These are phyloP conservation scores for Amblyjoppa fuscipennis DNA, from an alignment of 2,888 invertebrate genomes.

Conservation along the genomic window DNA sequence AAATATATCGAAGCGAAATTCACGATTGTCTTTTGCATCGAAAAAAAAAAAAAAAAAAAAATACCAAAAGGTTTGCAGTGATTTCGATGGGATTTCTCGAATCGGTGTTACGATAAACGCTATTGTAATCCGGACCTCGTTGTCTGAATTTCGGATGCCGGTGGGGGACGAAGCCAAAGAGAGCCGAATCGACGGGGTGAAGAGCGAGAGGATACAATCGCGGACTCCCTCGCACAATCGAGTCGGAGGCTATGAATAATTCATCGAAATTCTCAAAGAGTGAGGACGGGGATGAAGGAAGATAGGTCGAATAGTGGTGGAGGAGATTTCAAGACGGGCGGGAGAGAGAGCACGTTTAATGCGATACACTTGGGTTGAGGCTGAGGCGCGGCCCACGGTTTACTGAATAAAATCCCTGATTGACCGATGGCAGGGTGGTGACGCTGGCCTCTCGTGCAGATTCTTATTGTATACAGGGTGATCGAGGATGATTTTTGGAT, in stretches of 20 bases:
- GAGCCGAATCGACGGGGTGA: slow-evolving; percentile 44
- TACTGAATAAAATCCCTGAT: slow-evolving; percentile 83
- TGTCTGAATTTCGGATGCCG: slow-evolving; percentile 72
- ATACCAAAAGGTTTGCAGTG: slow-evolving; percentile 1
- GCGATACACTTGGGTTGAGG: slow-evolving; percentile 78
- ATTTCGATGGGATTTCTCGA: slow-evolving; percentile 32
- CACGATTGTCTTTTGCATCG: background rate
- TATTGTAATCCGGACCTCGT: slow-evolving; percentile 78
- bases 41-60: background rate
- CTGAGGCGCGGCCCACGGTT: slow-evolving; percentile 80
- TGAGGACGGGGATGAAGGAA: slow-evolving; percentile 66
- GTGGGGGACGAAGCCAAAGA: slow-evolving; percentile 36
- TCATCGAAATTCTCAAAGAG: slow-evolving; percentile 74
- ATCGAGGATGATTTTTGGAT: background rate
- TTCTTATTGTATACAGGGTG: slow-evolving; percentile 14
- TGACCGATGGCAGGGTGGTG: slow-evolving; percentile 81
- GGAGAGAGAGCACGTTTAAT: slow-evolving; percentile 80
- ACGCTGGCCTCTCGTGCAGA: slow-evolving; percentile 67
- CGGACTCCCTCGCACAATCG: slow-evolving; percentile 81
- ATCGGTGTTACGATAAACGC: slow-evolving; percentile 70
- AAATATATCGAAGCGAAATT: background rate
- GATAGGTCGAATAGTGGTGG: slow-evolving; percentile 65
- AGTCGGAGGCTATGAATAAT: slow-evolving; percentile 82
- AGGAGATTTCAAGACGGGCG: slow-evolving; percentile 71
- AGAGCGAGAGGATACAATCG: slow-evolving; percentile 66